Evolutionary conservation across 2,797 vertebrate species (phyloP).

Genomic region (Pristis pectinata): DNA sequence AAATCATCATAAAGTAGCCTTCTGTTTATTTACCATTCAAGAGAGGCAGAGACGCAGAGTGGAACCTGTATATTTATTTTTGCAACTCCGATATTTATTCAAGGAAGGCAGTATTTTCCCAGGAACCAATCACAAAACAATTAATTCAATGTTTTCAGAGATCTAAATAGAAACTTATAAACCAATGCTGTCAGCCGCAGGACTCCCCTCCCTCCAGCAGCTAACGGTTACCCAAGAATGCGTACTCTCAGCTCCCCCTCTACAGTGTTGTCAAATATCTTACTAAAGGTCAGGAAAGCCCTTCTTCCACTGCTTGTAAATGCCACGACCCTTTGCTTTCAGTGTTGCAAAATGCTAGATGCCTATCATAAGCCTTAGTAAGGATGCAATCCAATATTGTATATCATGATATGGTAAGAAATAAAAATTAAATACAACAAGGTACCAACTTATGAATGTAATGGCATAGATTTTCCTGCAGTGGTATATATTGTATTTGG

Average conservation of each 20-base stretch:
- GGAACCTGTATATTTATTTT: constrained; percentile 18
- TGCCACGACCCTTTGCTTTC: background rate
- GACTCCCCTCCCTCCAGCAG: background rate
- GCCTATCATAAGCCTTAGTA: background rate
- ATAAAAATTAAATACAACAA: background rate
- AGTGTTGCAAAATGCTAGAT: background rate
- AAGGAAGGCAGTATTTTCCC: constrained; percentile 23
- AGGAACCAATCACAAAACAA: constrained; percentile 17
- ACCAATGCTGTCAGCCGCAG: background rate
- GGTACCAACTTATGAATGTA: background rate
- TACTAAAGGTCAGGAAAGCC: constrained; percentile 23
- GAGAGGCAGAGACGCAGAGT: background rate
- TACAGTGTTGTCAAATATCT: background rate
- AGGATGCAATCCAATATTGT: background rate
- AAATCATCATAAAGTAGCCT: background rate
- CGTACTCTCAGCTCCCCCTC: background rate
- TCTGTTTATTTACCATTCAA: constrained; percentile 20
- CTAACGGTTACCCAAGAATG: background rate
- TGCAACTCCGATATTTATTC: constrained; percentile 30
- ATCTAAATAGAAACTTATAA: constrained; percentile 15
- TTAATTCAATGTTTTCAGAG: constrained; percentile 34
- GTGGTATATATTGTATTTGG: background rate
- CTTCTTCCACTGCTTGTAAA: background rate
- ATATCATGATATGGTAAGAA: background rate
- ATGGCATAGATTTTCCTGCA: background rate